A percentile compares a stretch with the other conserved stretches of the same genome.
Conservation (phyloP, 1,140 invertebrate species). For the Halictus rubicundus region DNA sequence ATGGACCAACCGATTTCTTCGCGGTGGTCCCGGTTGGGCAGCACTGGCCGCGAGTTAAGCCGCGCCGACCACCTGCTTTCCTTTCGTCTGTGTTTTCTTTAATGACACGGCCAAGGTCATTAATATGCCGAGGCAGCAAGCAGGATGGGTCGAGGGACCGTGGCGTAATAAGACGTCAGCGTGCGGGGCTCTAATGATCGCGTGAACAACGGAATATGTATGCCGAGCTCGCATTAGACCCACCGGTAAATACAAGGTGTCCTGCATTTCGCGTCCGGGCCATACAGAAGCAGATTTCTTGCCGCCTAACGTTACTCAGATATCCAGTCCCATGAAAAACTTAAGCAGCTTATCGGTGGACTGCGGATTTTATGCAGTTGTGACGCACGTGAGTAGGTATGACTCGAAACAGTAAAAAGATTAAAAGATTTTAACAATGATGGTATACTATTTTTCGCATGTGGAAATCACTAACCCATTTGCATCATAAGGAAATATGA, state of each 20-base stretch:
- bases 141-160: conserved; percentile 16
- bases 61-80: not conserved
- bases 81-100: not conserved
- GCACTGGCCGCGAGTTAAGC: not conserved
- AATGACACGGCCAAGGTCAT: conserved; percentile 21
- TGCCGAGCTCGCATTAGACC: not conserved
- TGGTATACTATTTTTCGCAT: no score
- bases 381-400: no score
- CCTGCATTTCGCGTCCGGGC: not conserved
- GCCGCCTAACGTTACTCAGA: not conserved
- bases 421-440: no score
- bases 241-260: not conserved
- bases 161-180: conserved; percentile 39
- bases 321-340: not conserved
- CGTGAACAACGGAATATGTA: conserved; percentile 29
- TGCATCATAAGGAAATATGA: no score
- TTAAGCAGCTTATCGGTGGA: not conserved
- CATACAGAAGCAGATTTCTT: not conserved
- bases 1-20: not conserved
- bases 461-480: no score
- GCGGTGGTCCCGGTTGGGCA: not conserved
- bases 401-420: no score
- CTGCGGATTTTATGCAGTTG: no score
- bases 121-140: conserved; percentile 33
- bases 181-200: conserved; percentile 35